phyloP scores from a whole-genome alignment of 2,888 invertebrate species.

The Periphyllus acericola region DNA sequence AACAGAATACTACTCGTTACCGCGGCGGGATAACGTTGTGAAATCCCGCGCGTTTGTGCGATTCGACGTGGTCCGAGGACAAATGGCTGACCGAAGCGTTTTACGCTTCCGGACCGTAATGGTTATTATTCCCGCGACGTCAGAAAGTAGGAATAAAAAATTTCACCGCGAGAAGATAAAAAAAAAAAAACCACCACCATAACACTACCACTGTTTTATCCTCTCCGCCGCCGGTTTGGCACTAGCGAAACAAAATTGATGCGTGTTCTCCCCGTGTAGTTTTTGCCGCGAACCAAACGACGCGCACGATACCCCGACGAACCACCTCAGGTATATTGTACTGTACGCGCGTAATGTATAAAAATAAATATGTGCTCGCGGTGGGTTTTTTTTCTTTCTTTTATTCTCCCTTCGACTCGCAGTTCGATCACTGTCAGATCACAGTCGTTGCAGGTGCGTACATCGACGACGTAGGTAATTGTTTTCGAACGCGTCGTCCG shows the following conservation, averaged over 20 bases:
- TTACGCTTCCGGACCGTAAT: not conserved
- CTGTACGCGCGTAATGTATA: no score
- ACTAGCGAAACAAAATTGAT: not conserved
- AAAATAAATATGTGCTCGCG: not conserved
- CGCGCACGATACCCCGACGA: no score
- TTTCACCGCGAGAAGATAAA: no score
- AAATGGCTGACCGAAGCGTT: not conserved
- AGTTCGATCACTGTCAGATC: not conserved
- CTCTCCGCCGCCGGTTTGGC: no score
- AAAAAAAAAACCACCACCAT: no score
- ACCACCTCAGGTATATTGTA: no score
- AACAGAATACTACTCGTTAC: conserved; percentile 7
- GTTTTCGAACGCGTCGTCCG: not conserved
- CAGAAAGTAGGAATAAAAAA: no score
- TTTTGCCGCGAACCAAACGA: not conserved
- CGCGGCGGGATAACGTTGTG: no score
- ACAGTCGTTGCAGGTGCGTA: not conserved
- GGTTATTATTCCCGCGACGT: no score
- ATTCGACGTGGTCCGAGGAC: no score
- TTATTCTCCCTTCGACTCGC: no score
- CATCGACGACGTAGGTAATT: not conserved
- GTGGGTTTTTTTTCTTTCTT: not conserved
- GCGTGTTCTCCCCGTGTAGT: not conserved
- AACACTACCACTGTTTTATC: not conserved
- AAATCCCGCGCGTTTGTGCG: not conserved